Base-by-base conservation (phyloP, 2,797 vertebrate genomes). In the Threskiornis aethiopicus region DNA sequence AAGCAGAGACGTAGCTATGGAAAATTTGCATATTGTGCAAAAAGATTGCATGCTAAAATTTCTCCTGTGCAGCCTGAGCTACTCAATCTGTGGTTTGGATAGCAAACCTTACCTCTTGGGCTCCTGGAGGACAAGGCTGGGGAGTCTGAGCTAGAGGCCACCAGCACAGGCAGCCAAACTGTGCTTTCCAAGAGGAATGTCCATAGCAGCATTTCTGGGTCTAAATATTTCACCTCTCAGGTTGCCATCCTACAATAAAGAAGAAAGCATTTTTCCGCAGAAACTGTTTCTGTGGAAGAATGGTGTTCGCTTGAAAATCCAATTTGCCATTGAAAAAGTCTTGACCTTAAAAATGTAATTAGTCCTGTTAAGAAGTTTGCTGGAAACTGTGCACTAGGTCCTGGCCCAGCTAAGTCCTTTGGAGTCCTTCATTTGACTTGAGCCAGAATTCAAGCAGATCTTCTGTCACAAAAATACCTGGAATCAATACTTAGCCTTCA, bases 81-180 rank as follows among this genome's bases (percentile, higher is more conserved):
- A 0, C 11, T 14, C 29, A 2, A 0, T 1, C 31, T 42, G 41
- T 47, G 7, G 64, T 10, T 33, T 2, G 6, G 9, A 6, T 0
- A 9, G 84, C 24, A 29, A 5, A 4, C 6, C 24, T 59, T 13
- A 3, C 5, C 39, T 8, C 8, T 54, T 1, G 39, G 13, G 41
- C 46, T 35, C 24, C 29, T 5, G 35, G 46, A 57, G 33, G 39
- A 28, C 67, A 6, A 1, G 33, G 65, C n/a, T 41, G 31, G 25
- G 39, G 33, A n/a, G 15, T 1, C 17, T 11, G 25, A 16, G 44
- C 66, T 13, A 9, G n/a, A 19, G 29, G n/a, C 9, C 9, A 4
- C 26, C 57, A 12, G 57, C 7, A 5, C 13, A 6, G 73, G 7
- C 47, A 29, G 35, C 35, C 54, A 29, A 7, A 7, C 15, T 6